Evolutionary conservation across 2,113 vertebrate species (phyloP), one percentile per base, ranked within the genome.

Genomic region (Phylloscopus trochiloides): DNA sequence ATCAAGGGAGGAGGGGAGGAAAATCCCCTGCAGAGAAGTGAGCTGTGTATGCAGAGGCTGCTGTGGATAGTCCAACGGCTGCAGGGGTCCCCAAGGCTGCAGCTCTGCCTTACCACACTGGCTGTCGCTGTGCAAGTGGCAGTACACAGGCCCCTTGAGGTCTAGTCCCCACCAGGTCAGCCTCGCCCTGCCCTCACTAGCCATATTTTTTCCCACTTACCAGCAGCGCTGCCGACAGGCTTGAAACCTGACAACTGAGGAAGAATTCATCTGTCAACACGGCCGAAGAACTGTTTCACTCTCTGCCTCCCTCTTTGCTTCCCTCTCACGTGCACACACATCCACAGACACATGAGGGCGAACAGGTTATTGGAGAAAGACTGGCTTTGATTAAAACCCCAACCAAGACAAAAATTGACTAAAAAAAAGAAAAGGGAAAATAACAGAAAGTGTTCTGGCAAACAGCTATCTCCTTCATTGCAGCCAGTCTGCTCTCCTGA

Each of bases 221-320:
- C 97, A 94, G 91, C 87, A 73, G 67, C 20, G 31, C 95, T 86
- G 92, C 95, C 17, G 45, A 96, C 95, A 92, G 85, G 95, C 90
- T 95, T 83, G 50, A 90, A 96, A 97, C 88, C 93, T 91, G 94
- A 94, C 84, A 97, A 96, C 90, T 85, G 91, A 92, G 89, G 75
- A 77, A 87, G 94, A 97, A 98, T 96, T 95, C 83, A 24, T 95
- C 93, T 82, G 91, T 88, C 83, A 88, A 94, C 80, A 92, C 36
- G 95, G 90, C 91, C 75, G 71, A 79, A 85, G 77, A 81, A 68
- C 54, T 1, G 86, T 85, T 73, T 65, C 65, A 18, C 42, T 31
- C 57, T 85, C 63, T 68, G 74, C 57, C 42, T 72, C 47, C 40
- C 48, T 34, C 62, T 85, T 65, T 72, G 61, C 47, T 52, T 78